Percentiles rank a stretch among this genome's conserved stretches.
phyloP scores from a whole-genome alignment of 1,140 invertebrate genomes.

The Drosophila fuyamai region DNA sequence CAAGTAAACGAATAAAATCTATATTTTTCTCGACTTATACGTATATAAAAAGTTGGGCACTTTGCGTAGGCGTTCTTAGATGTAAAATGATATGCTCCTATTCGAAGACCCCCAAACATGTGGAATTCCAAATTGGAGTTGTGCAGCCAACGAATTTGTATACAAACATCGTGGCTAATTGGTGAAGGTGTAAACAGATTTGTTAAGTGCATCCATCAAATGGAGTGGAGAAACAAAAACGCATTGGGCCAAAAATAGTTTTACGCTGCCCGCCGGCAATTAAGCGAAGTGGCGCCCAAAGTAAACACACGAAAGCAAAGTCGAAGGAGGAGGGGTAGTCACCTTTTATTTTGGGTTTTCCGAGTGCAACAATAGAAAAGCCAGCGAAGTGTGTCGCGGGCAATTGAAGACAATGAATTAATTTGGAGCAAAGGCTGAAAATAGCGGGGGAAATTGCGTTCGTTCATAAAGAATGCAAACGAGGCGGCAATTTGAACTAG shows the following conservation, averaged over 20 bases:
- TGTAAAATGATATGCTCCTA: no score
- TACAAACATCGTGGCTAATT: constrained; percentile 47
- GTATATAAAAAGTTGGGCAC: no score
- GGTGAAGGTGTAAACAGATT: constrained; percentile 69
- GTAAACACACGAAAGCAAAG: constrained; percentile 43
- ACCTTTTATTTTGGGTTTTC: constrained; percentile 36
- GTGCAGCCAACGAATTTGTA: constrained; percentile 32
- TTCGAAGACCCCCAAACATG: not conserved
- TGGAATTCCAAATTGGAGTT: not conserved
- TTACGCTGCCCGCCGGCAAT: constrained; percentile 37
- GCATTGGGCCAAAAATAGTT: constrained; percentile 64
- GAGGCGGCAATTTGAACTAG: constrained; percentile 64
- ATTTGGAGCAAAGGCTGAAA: constrained; percentile 41
- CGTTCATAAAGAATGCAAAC: constrained; percentile 52
- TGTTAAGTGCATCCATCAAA: constrained; percentile 67
- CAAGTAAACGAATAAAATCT: no score
- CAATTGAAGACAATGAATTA: constrained; percentile 68
- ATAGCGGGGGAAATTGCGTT: constrained; percentile 31
- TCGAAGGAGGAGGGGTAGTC: constrained; percentile 10
- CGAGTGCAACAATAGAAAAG: constrained; percentile 47
- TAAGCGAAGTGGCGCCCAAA: constrained; percentile 66
- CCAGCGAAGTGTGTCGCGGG: constrained; percentile 75
- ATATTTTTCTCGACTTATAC: no score
- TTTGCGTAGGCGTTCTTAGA: no score
- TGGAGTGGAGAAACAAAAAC: constrained; percentile 68